Conservation (phyloP, 2,888 invertebrate genomes). For the Notodonta dromedarius region DNA sequence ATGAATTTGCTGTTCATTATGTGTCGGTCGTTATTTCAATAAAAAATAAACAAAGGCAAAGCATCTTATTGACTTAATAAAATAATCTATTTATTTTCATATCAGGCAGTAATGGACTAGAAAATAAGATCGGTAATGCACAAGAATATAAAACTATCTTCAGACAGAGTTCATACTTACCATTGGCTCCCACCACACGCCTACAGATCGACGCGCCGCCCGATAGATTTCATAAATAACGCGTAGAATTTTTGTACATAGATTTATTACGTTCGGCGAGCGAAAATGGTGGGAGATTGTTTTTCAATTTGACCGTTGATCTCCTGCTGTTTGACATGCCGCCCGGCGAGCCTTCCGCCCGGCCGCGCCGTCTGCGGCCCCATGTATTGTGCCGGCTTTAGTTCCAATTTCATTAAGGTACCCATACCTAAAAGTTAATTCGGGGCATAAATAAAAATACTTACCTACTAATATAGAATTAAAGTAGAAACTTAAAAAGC, state of each 20-base stretch:
- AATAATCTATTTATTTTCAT: too few species aligned
- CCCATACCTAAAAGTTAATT: background rate
- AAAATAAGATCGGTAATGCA: slow-evolving; percentile 1
- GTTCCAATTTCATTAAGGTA: slow-evolving; percentile 38
- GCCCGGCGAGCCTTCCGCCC: slow-evolving; percentile 64
- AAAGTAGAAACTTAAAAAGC: too few species aligned
- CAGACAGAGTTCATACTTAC: slow-evolving; percentile 28
- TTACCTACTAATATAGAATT: too few species aligned
- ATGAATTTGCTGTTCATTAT: too few species aligned
- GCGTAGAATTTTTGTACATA: slow-evolving; percentile 84
- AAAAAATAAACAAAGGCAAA: too few species aligned
- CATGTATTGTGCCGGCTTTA: slow-evolving; percentile 49
- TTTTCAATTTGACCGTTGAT: slow-evolving; percentile 82
- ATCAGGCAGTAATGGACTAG: background rate
- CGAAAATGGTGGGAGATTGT: slow-evolving; percentile 85
- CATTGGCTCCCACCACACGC: slow-evolving; percentile 56
- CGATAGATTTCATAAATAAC: slow-evolving; percentile 83
- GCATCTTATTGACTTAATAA: too few species aligned
- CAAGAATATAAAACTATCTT: background rate
- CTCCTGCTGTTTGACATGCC: slow-evolving; percentile 81
- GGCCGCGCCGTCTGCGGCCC: slow-evolving; percentile 43
- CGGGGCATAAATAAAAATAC: background rate
- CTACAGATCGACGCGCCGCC: slow-evolving; percentile 64
- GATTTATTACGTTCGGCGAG: slow-evolving; percentile 83
- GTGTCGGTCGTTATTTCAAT: too few species aligned